A percentile compares a stretch with the other conserved stretches of the same genome.
Evolutionary conservation across 2,888 invertebrate species (phyloP).

Genomic region (Pasiphila rectangulata): DNA sequence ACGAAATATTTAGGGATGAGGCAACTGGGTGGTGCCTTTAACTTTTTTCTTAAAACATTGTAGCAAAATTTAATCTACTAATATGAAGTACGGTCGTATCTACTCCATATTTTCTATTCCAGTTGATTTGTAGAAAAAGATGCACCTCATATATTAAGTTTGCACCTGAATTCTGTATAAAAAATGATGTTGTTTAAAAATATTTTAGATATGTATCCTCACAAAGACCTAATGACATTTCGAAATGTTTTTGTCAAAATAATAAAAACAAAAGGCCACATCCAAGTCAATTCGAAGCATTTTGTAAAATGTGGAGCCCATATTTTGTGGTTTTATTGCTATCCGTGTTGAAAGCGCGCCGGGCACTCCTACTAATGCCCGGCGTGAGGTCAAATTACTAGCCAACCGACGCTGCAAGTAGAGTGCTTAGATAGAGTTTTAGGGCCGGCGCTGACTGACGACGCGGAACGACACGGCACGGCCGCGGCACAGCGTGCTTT

Average conservation of each 20-base stretch:
- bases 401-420: conserved; percentile 44
- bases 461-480: too few relatives aligned
- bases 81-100: too few relatives aligned
- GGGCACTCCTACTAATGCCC: conserved; percentile 64
- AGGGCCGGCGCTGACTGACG: too few relatives aligned
- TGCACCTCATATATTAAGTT: too few relatives aligned
- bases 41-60: neutral
- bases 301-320: conserved; percentile 56
- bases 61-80: too few relatives aligned
- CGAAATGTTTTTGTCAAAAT: neutral
- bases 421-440: conserved; percentile 63
- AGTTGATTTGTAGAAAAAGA: too few relatives aligned
- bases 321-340: conserved; percentile 64
- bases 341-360: conserved; percentile 61
- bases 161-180: neutral
- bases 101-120: too few relatives aligned
- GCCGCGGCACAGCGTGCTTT: too few relatives aligned
- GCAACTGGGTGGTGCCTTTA: conserved; percentile 36
- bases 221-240: neutral
- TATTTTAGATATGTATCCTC: too few relatives aligned
- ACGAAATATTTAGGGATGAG: conserved; percentile 55
- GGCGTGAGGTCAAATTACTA: conserved; percentile 71
- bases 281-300: conserved; percentile 52
- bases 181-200: too few relatives aligned
- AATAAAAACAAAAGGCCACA: conserved; percentile 42